These are phyloP conservation scores for Clarias gariepinus DNA, from an alignment of 2,113 vertebrate species.

Conservation along the genomic window DNA sequence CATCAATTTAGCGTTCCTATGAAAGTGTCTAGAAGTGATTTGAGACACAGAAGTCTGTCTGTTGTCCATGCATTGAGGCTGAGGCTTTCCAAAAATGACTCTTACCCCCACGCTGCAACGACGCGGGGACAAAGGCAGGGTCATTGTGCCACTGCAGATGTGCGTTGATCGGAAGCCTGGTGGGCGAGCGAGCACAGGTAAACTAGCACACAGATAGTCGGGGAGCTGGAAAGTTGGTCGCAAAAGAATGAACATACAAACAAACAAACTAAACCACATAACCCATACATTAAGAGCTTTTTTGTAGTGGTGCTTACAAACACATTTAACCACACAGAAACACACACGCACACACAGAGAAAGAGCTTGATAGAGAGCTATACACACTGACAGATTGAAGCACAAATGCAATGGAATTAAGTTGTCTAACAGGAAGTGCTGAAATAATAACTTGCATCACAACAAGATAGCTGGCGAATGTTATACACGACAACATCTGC, in stretches of 20 bases:
- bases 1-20: background rate
- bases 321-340: background rate
- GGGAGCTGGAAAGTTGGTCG: conserved; percentile 72
- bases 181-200: conserved; percentile 76
- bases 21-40: background rate
- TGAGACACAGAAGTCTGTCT: background rate
- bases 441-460: background rate
- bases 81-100: conserved; percentile 1
- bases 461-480: background rate
- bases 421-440: background rate
- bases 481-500: background rate
- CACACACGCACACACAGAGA: conserved; percentile 30
- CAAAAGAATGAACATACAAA: conserved; percentile 33
- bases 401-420: background rate
- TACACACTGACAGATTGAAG: conserved; percentile 32
- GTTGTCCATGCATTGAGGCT: background rate
- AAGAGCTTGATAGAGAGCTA: conserved; percentile 19
- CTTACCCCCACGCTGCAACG: conserved; percentile 86
- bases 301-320: background rate
- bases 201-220: conserved; percentile 81
- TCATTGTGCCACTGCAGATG: conserved; percentile 71
- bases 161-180: conserved; percentile 67
- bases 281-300: conserved; percentile 15
- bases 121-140: conserved; percentile 76
- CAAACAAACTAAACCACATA: conserved; percentile 34